These are phyloP conservation scores for Phylloscopus trochilus DNA, from an alignment of 2,113 vertebrate genomes.

Conservation along the genomic window DNA sequence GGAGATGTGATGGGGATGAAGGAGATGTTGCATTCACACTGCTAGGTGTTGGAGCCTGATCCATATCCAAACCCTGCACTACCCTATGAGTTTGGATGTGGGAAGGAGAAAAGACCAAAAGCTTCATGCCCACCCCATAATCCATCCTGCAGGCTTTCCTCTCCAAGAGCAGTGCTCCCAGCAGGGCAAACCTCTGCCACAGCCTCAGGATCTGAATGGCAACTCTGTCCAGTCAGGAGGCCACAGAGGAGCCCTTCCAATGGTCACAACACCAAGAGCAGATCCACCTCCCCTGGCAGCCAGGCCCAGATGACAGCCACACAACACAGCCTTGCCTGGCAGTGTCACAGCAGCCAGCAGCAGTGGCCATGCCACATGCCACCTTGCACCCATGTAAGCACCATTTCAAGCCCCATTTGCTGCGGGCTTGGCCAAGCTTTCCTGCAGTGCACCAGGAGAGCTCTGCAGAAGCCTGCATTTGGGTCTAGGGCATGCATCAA, in stretches of 20 bases:
- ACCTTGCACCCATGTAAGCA: not conserved
- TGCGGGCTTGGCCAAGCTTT: not conserved
- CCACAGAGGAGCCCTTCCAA: not conserved
- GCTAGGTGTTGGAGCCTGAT: not conserved
- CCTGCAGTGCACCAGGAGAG: not conserved
- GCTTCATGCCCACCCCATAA: not conserved
- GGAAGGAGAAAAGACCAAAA: not conserved
- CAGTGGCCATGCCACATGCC: not conserved
- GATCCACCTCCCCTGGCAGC: not conserved
- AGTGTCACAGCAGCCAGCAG: not conserved
- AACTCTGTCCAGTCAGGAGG: not conserved
- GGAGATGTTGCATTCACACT: rapidly evolving
- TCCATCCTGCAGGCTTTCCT: not conserved
- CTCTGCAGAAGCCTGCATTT: not conserved
- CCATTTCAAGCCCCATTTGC: rapidly evolving
- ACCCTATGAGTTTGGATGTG: not conserved
- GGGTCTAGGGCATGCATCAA: not conserved
- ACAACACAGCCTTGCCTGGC: not conserved
- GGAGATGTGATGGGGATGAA: not conserved
- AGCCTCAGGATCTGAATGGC: not conserved
- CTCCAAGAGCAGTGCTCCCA: not conserved
- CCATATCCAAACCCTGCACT: not conserved
- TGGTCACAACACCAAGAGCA: not conserved
- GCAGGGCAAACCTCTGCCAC: not conserved
- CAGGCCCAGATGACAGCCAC: not conserved